phyloP scores from a whole-genome alignment of 2,797 vertebrate species.

The Chiroxiphia lanceolata region DNA sequence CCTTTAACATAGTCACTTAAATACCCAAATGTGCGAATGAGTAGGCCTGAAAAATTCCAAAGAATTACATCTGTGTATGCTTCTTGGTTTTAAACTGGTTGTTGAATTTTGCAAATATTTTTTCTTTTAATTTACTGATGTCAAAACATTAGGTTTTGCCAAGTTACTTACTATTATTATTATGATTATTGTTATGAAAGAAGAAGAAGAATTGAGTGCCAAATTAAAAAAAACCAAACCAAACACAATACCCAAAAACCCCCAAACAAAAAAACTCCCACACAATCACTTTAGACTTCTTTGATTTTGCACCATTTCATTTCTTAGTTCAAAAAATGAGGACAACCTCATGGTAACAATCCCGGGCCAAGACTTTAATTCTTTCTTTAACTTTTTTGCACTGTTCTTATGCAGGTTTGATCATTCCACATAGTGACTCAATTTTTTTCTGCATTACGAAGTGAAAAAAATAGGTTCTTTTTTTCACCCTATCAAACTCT shows the following conservation, averaged over 20 bases:
- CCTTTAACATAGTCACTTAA: not conserved
- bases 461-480: not conserved
- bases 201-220: not conserved
- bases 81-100: not conserved
- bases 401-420: not conserved
- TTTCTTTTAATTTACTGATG: not conserved
- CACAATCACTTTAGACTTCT: not conserved
- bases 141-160: not conserved
- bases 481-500: not conserved
- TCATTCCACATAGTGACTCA: rapidly evolving
- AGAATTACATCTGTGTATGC: not conserved
- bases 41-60: not conserved
- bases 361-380: not conserved
- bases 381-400: not conserved
- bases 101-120: not conserved
- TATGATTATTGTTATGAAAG: not conserved
- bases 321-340: not conserved
- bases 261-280: not conserved
- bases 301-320: not conserved
- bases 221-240: not conserved
- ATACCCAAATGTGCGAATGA: not conserved
- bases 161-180: not conserved
- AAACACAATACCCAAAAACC: too few relatives aligned
- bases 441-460: not conserved
- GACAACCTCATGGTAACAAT: not conserved